Evolutionary conservation across 2,797 vertebrate species (phyloP).

Genomic region (Echiichthys vipera): DNA sequence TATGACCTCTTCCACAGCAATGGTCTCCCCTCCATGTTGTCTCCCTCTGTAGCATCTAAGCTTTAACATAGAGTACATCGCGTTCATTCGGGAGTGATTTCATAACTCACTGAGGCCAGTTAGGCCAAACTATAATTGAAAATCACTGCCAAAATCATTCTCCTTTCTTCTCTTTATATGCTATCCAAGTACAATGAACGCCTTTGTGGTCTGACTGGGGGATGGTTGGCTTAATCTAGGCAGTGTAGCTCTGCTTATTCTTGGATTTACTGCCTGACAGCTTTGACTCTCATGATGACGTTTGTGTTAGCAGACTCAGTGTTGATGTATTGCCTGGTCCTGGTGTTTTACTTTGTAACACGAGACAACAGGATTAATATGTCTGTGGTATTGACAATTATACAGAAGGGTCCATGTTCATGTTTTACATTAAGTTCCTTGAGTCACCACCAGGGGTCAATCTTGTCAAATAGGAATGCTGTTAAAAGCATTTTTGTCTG

Average conservation of each 20-base stretch:
- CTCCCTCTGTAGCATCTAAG: conserved; percentile 10
- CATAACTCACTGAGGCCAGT: conserved; percentile 27
- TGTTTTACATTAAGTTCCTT: conserved; percentile 13
- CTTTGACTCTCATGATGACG: conserved; percentile 34
- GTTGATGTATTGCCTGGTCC: conserved; percentile 37
- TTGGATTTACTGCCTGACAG: conserved; percentile 61
- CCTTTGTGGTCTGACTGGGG: conserved; percentile 73
- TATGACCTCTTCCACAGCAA: neutral
- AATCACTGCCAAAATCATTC: conserved; percentile 61
- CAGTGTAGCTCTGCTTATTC: conserved; percentile 55
- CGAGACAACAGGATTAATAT: conserved; percentile 46
- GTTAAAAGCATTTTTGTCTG: neutral
- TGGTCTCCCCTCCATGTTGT: neutral
- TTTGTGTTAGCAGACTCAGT: conserved; percentile 30
- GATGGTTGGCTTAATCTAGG: conserved; percentile 66
- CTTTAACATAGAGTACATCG: conserved; percentile 6
- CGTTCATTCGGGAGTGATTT: conserved; percentile 37
- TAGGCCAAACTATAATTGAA: conserved; percentile 58
- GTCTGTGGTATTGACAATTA: conserved; percentile 33
- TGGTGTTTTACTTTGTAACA: conserved; percentile 48
- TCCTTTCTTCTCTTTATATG: conserved; percentile 60
- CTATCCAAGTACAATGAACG: conserved; percentile 68
- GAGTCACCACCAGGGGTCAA: conserved; percentile 75
- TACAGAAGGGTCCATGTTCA: neutral
- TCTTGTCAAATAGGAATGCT: conserved; percentile 61